phyloP scores from a whole-genome alignment of 2,797 vertebrate genomes.

The Schizothorax lantsangensis region DNA sequence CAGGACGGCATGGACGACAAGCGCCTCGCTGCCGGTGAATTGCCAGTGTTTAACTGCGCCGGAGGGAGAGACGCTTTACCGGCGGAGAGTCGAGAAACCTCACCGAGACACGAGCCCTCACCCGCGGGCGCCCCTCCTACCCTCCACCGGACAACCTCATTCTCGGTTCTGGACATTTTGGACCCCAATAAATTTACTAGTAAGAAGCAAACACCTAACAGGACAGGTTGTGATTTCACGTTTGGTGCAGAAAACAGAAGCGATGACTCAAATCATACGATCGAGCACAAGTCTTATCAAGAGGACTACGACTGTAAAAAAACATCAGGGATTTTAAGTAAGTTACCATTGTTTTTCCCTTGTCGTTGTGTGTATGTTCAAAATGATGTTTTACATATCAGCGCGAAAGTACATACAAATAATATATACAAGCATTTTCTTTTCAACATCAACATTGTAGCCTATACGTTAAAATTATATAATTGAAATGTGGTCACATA shows the following conservation, averaged over 20 bases:
- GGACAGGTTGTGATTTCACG: conserved; percentile 72
- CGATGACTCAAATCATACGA: conserved; percentile 70
- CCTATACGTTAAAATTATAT: not conserved
- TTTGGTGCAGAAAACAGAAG: conserved; percentile 72
- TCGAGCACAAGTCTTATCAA: conserved; percentile 71
- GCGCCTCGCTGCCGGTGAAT: conserved; percentile 71
- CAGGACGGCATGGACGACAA: conserved; percentile 84
- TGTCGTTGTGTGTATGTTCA: not conserved
- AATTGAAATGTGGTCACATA: not conserved
- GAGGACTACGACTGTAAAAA: conserved; percentile 82
- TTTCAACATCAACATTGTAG: not conserved
- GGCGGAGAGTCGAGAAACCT: conserved; percentile 78
- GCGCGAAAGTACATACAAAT: not conserved
- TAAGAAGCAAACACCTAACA: conserved; percentile 75
- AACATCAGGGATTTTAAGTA: conserved; percentile 74
- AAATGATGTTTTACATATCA: not conserved
- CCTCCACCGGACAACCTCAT: conserved; percentile 92
- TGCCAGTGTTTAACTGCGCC: conserved; percentile 76
- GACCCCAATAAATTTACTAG: conserved; percentile 99
- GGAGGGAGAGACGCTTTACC: conserved; percentile 74
- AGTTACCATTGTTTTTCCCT: conserved; percentile 63
- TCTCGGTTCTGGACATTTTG: conserved; percentile 97
- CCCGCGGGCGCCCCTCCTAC: conserved; percentile 75
- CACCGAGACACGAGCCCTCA: conserved; percentile 80
- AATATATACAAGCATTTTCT: not conserved